These are phyloP conservation scores for Tapirus terrestris DNA, from an alignment of 2,113 vertebrate species.

Conservation along the genomic window DNA sequence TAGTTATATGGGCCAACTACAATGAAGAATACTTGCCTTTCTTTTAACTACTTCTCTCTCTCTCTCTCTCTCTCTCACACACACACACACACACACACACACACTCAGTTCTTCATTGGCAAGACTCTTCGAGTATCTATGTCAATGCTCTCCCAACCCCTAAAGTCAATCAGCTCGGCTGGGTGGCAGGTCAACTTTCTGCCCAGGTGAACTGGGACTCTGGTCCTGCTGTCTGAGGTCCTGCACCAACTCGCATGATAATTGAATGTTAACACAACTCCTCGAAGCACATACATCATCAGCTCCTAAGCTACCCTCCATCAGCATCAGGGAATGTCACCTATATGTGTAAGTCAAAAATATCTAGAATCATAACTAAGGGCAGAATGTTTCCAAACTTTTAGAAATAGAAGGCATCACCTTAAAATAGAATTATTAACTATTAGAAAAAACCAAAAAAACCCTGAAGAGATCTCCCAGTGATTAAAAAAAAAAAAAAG, in stretches of 20 bases:
- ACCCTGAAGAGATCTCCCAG: constrained; percentile 66
- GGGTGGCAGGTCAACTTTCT: not conserved
- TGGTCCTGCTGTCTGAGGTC: not conserved
- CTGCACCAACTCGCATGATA: not conserved
- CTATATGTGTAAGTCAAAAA: not conserved
- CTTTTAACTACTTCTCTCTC: not conserved
- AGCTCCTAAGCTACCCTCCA: not conserved
- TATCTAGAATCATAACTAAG: not conserved
- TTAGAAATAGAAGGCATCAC: not conserved
- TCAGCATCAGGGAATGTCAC: not conserved
- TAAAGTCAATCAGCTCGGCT: not conserved
- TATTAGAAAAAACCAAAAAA: constrained; percentile 67
- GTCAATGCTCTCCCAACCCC: not conserved
- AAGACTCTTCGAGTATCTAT: not conserved
- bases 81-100: not conserved
- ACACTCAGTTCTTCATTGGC: not conserved
- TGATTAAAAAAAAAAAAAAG: constrained; percentile 75
- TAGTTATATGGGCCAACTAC: not conserved
- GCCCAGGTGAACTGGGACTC: not conserved
- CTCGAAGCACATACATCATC: not conserved
- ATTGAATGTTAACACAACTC: not conserved
- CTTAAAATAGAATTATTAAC: constrained; percentile 36
- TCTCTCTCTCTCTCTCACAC: too few species aligned
- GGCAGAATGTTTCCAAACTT: not conserved
- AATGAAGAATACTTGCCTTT: not conserved